Evolutionary conservation across 2,888 invertebrate genomes (phyloP).

Genomic region (Cheilosia variabilis): DNA sequence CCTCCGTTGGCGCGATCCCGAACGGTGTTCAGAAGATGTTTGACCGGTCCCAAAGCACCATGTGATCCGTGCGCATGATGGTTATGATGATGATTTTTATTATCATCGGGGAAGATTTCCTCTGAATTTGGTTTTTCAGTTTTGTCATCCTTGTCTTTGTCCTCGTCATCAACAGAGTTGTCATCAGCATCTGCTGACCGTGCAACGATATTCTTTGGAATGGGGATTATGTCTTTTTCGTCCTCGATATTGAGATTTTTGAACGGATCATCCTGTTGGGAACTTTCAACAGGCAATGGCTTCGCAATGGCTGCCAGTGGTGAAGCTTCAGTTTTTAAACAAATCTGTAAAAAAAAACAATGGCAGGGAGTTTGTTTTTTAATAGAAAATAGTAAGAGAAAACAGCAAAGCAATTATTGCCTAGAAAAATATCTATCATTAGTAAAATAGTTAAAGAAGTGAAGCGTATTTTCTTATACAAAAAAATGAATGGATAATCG

Average conservation of each 20-base stretch:
- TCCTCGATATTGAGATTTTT: conserved; percentile 17
- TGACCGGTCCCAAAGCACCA: conserved; percentile 79
- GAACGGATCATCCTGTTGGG: conserved; percentile 24
- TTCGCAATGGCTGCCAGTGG: conserved; percentile 28
- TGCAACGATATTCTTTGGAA: conserved; percentile 31
- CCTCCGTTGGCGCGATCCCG: conserved; percentile 78
- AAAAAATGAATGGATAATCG: no score
- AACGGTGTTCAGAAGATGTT: conserved; percentile 80
- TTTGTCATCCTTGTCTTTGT: conserved; percentile 38
- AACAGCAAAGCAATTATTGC: no score
- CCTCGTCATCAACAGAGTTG: conserved; percentile 58
- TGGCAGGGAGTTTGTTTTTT: neutral
- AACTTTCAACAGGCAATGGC: conserved; percentile 20
- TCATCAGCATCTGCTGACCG: conserved; percentile 64
- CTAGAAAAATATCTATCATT: no score
- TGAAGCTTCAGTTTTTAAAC: conserved; percentile 56
- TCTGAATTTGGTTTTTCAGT: conserved; percentile 61
- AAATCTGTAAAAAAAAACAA: conserved; percentile 57
- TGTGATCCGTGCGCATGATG: conserved; percentile 62
- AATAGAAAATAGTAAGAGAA: no score
- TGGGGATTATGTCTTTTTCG: neutral
- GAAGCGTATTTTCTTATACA: no score
- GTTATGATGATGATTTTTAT: conserved; percentile 34
- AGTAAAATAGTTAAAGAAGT: no score
- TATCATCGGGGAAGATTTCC: conserved; percentile 30